These are phyloP conservation scores for Ptyas mucosa DNA, from an alignment of 2,113 vertebrate genomes.

Conservation along the genomic window DNA sequence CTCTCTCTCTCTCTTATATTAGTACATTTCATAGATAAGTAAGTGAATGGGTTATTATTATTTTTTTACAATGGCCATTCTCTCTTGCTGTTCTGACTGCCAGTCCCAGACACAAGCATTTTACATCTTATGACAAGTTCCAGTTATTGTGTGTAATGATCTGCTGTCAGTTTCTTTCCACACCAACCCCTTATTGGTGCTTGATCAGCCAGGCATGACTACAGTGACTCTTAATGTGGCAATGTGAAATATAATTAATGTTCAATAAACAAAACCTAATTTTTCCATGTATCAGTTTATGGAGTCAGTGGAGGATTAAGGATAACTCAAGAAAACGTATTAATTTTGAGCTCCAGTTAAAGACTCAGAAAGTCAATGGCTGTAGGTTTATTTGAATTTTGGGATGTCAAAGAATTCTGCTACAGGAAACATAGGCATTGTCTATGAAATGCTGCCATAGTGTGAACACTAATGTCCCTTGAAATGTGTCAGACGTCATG, in stretches of 20 bases:
- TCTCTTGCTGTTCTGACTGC: not conserved
- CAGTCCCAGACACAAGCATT: not conserved
- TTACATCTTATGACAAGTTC: not conserved
- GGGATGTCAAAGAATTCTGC: not conserved
- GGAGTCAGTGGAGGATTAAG: not conserved
- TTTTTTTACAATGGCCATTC: not conserved
- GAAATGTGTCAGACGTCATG: not conserved
- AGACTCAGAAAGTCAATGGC: not conserved
- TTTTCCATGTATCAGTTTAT: slow-evolving; percentile 1
- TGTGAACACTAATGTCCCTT: not conserved
- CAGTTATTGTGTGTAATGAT: not conserved
- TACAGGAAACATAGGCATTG: not conserved
- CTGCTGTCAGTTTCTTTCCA: not conserved
- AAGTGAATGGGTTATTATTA: not conserved
- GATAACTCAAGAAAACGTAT: slow-evolving; percentile 27
- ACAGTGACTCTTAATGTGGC: not conserved
- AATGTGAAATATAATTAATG: not conserved
- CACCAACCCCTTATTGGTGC: accelerated
- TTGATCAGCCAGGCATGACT: accelerated
- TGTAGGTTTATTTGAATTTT: not conserved
- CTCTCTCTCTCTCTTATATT: not conserved
- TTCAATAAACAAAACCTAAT: slow-evolving; percentile 8
- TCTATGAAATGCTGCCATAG: not conserved
- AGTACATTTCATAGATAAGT: not conserved
- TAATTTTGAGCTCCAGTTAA: slow-evolving; percentile 3